Evolutionary conservation across 2,797 vertebrate species (phyloP).

Genomic region (Pitangus sulphuratus): DNA sequence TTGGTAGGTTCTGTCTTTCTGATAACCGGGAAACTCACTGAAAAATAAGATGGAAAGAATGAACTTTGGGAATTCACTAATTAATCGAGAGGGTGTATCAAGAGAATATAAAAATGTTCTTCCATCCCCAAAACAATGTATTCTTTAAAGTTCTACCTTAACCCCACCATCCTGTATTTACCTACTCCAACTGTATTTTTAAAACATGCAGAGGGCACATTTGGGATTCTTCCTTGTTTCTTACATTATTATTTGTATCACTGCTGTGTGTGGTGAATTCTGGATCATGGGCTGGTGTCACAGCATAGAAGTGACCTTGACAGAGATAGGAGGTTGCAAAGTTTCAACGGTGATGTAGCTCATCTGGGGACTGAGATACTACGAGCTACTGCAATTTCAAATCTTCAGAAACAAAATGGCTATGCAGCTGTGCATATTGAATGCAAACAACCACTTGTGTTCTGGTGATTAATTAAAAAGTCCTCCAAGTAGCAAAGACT

Average conservation of each 20-base stretch:
- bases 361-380: not conserved
- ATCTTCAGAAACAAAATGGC: not conserved
- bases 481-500: not conserved
- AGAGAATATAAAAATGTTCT: not conserved
- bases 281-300: not conserved
- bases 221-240: not conserved
- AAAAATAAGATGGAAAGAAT: not conserved
- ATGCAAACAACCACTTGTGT: not conserved
- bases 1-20: not conserved
- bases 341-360: not conserved
- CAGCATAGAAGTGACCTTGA: not conserved
- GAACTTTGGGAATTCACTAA: rapidly evolving
- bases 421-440: not conserved
- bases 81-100: not conserved
- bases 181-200: not conserved
- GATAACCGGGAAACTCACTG: not conserved
- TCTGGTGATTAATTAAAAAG: constrained; percentile 1
- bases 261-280: not conserved
- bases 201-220: not conserved
- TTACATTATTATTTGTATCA: rapidly evolving
- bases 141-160: not conserved
- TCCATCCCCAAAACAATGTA: not conserved
- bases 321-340: not conserved
- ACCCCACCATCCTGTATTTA: not conserved
- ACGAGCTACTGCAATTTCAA: not conserved